Percentiles rank a stretch among this genome's conserved stretches.
Conservation (phyloP, 53 echinoderm and acorn worm genomes). For the Pentamera pediparva region DNA sequence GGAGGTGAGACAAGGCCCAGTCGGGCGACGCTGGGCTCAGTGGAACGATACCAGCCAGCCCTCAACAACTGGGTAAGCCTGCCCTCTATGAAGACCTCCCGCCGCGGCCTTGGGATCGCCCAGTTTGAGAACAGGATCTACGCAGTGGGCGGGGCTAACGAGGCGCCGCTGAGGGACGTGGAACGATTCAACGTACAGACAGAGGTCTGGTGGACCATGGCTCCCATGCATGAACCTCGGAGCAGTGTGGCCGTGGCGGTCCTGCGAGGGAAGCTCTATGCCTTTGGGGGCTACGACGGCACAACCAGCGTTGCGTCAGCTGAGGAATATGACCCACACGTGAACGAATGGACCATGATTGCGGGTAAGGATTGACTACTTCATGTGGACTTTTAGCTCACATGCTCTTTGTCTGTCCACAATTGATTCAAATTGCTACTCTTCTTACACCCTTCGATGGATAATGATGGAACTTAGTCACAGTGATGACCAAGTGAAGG, state of each 20-base stretch:
- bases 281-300: constrained; percentile 94
- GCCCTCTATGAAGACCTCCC: constrained; percentile 65
- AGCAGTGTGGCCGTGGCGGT: constrained; percentile 93
- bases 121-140: constrained; percentile 79
- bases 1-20: constrained; percentile 88
- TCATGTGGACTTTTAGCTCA: too few species aligned
- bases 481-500: too few species aligned
- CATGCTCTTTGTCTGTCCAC: too few species aligned
- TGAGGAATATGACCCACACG: constrained; percentile 77
- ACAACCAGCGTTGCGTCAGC: constrained; percentile 74
- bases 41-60: constrained; percentile 79
- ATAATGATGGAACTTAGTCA: too few species aligned
- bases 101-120: constrained; percentile 75
- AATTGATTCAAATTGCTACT: too few species aligned
- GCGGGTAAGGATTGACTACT: constrained; percentile 39
- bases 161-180: constrained; percentile 57
- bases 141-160: constrained; percentile 78
- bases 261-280: constrained; percentile 70
- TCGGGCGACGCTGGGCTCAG: constrained; percentile 50
- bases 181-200: constrained; percentile 84
- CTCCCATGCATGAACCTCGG: constrained; percentile 67
- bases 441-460: too few species aligned
- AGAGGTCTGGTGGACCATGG: constrained; percentile 67
- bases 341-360: constrained; percentile 82
- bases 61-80: constrained; percentile 83